A percentile compares a stretch with the other conserved stretches of the same genome.
Evolutionary conservation across 2,888 invertebrate genomes (phyloP).

Genomic region (Tipula vernalis): DNA sequence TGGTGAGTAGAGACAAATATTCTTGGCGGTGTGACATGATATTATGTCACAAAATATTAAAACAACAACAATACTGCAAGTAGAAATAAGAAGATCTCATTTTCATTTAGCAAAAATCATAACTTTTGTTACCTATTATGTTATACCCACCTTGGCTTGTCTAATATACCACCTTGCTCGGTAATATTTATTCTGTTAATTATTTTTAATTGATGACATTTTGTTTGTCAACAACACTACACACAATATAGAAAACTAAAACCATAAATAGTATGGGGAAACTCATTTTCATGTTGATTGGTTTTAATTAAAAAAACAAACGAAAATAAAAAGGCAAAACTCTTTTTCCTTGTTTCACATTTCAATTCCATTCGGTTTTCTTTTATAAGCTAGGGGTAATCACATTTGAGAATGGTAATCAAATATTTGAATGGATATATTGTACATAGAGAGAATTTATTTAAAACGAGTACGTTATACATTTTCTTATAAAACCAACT

Average conservation of each 20-base stretch:
- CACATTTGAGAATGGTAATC: neutral
- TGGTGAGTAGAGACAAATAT: too few relatives aligned
- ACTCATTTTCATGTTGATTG: neutral
- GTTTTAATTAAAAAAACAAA: neutral
- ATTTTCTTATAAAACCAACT: neutral
- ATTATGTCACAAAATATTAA: too few relatives aligned
- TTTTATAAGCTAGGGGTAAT: neutral
- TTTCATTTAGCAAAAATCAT: neutral
- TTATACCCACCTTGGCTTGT: neutral
- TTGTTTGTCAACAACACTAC: neutral
- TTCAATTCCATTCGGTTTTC: neutral
- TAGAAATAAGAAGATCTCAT: neutral
- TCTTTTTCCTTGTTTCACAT: neutral
- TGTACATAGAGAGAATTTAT: neutral
- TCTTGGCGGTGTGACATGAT: neutral
- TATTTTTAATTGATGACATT: neutral
- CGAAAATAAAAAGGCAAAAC: neutral
- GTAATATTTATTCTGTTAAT: neutral
- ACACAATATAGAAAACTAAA: neutral
- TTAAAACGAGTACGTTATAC: neutral
- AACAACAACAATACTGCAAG: too few relatives aligned
- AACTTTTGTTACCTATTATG: neutral
- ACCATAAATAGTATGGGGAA: neutral
- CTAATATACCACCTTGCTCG: neutral
- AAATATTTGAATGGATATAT: neutral